phyloP scores from a whole-genome alignment of 2,888 invertebrate genomes.

The Euzophera pinguis region DNA sequence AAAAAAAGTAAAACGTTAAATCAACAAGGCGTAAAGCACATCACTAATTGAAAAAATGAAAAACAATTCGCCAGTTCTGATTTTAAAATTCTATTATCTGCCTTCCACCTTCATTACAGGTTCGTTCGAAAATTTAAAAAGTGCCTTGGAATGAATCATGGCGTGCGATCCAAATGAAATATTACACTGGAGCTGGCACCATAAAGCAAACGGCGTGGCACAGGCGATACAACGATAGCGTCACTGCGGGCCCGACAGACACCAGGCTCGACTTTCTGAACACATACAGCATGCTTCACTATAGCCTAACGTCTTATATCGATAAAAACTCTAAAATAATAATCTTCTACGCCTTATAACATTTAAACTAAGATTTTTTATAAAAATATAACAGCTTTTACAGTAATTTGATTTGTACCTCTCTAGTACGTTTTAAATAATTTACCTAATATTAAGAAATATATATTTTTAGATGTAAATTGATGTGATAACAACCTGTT shows the following conservation, averaged over 20 bases:
- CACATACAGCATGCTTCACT: conserved; percentile 52
- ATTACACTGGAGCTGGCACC: conserved; percentile 76
- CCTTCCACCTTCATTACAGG: conserved; percentile 67
- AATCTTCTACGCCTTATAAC: too few species aligned
- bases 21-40: conserved; percentile 9
- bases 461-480: too few species aligned
- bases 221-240: conserved; percentile 78
- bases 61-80: conserved; percentile 27
- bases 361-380: too few species aligned
- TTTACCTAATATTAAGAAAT: too few species aligned
- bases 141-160: conserved; percentile 74
- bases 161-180: conserved; percentile 78
- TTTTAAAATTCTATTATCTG: conserved; percentile 61
- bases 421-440: too few species aligned
- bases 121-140: conserved; percentile 72
- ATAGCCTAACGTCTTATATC: conserved; percentile 15
- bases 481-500: too few species aligned
- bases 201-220: conserved; percentile 78
- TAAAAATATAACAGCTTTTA: too few species aligned
- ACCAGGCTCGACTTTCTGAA: conserved; percentile 62
- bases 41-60: conserved; percentile 18
- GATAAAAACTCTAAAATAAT: not conserved
- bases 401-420: too few species aligned
- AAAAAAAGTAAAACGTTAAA: conserved; percentile 14
- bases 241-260: conserved; percentile 72